These are phyloP conservation scores for Oreochromis tanganicae DNA, from an alignment of 2,113 vertebrate species.

Conservation along the genomic window DNA sequence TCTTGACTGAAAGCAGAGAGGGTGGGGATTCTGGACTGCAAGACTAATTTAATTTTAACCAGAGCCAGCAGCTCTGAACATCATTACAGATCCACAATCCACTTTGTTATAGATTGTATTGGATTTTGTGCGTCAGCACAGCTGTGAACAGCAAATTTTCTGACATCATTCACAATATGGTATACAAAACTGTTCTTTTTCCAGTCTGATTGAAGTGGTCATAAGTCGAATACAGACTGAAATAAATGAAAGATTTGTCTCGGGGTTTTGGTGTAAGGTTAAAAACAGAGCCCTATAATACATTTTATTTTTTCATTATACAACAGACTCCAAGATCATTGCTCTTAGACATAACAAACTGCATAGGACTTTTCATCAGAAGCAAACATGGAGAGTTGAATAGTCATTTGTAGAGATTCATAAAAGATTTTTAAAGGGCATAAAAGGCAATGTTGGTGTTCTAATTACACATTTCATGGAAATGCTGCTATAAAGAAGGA, in stretches of 20 bases:
- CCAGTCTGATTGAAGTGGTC: not conserved
- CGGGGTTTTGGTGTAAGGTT: not conserved
- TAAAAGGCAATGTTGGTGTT: not conserved
- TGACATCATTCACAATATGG: not conserved
- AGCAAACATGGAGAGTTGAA: not conserved
- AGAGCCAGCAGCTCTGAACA: conserved; percentile 5
- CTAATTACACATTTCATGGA: not conserved
- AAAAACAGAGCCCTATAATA: not conserved
- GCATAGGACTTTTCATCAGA: not conserved
- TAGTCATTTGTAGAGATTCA: not conserved
- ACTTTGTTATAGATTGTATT: not conserved
- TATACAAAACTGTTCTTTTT: not conserved
- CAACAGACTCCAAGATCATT: not conserved
- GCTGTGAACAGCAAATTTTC: not conserved
- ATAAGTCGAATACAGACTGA: not conserved
- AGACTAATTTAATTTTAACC: conserved; percentile 40
- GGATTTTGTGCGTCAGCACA: not conserved
- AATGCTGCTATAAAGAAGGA: not conserved
- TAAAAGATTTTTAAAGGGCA: not conserved
- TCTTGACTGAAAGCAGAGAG: conserved; percentile 35
- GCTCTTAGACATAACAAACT: not conserved
- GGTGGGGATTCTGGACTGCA: not conserved
- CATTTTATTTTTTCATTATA: not conserved
- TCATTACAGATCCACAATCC: conserved; percentile 7
- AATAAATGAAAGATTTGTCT: not conserved